Base-by-base conservation (phyloP, 2,113 vertebrate genomes). In the Zosterops japonicus region DNA sequence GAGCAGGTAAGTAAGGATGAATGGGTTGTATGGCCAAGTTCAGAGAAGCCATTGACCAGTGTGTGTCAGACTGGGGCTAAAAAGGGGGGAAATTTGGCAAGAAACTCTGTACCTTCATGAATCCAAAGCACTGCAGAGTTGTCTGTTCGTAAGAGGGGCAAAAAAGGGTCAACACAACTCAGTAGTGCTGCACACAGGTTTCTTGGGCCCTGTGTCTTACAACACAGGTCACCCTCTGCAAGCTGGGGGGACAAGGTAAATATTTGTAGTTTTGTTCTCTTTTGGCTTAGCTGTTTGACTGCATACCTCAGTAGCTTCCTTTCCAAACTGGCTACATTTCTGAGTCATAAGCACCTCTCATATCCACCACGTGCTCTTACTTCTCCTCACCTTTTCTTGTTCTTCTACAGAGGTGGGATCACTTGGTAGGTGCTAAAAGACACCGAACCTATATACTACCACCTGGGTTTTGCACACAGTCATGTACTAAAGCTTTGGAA, bases 1-100 rank as follows among this genome's bases (percentile, higher is more conserved):
- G 98, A 95, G 97, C 98, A 33, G 99, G 99, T 99, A 95, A 98
- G 98, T 96, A 44, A 61, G 42, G 33, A 41, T 55, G 31, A 24
- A 67, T 71, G 46, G 12, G 3, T 41, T 60, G 21, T 55, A 20
- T n/a, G 12, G 60, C 24, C 27, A 46, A 11, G 7, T 46, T 50
- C 33, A 57, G 55, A 79, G 50, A 57, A 95, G 18, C 31, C 20
- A 4, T 19, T 63, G 49, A 63, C 44, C 24, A 77, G 20, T 61
- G 63, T 17, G 16, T 67, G 18, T 28, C 35, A 47, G 57, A 24
- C 3, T 21, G 20, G 19, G n/a, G 14, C 28, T 3, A 50, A 61
- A 35, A 44, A 44, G n/a, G 4, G 11, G 11, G 3, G 6, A 14
- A 75, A 75, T 67, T 11, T 4, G 46, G 1, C 57, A 65, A 50